Evolutionary conservation across 2,797 vertebrate species (phyloP), one percentile per base, ranked within the genome.

Genomic region (Lagocephalus sceleratus): DNA sequence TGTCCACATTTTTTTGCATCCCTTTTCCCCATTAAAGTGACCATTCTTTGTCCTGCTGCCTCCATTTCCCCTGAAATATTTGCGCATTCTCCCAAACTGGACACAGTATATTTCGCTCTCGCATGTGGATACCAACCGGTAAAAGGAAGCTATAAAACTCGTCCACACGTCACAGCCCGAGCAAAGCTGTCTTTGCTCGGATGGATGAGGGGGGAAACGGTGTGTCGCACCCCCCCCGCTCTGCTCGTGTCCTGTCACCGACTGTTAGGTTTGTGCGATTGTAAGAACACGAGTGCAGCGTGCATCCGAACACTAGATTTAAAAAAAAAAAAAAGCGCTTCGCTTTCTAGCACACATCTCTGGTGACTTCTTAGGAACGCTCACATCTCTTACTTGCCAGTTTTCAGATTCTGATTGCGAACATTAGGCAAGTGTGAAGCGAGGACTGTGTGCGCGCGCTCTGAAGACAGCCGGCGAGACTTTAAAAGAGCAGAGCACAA

Each of bases 401-500:
- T 43, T 55, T n/a, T 47, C 59, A 57, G 40, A 47, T 5, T 20
- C 25, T 57, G 48, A 70, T 71, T 42, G 47, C n/a, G 12, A 63
- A 75, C 57, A 78, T 51, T 51, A 14, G 7, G 2, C 61, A 42
- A 38, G 22, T 53, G 57, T 58, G 52, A 47, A 47, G 54, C 45
- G 54, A 60, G 32, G 26, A 57, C 63, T 49, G 60, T 58, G 54
- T 57, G 56, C 45, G 52, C 55, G 56, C 23, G 16, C 43, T 51
- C 60, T 60, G 52, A 56, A 46, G 68, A 71, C 66, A 79, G 70
- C 66, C 75, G 83, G 78, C 69, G 66, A 81, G 69, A 78, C 51
- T 61, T 71, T 47, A 54, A 69, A 65, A 66, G 54, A 78, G 71
- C 60, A 66, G 66, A 75, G 59, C 32, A 14, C 32, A 32, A 35